Base-by-base conservation (phyloP, 2,888 invertebrate species). In the Chamaedrilus cognettii region DNA sequence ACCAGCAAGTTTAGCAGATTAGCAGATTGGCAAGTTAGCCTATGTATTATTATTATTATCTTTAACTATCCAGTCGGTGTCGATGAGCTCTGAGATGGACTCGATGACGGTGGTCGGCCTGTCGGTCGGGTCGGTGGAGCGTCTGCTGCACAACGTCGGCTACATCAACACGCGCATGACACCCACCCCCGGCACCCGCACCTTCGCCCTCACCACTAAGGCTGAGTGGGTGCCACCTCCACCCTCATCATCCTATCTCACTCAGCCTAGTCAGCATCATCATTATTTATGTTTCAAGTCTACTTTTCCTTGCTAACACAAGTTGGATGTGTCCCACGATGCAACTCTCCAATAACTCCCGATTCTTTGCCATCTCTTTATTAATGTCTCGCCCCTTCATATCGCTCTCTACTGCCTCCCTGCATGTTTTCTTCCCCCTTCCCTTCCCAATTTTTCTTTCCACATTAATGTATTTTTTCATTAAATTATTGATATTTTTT, bases 181-280 rank as follows among this genome's bases (percentile, higher is more conserved):
- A 86, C 96, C 97, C 26, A 96, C 96, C 23, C 94, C 96, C 3
- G 98, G 97, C 3, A 87, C 96, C 4, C 87, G 98, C 30, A 94
- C 93, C 81, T 88, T 96, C 78, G 89, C 89, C 75, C 86, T 96
- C n/a, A 89, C 89, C 55, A 94, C 94, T 2, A 90, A 90, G 67
- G 90, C 95, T 74, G 88, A 87, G 89, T 91, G 77, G 85, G 88
- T 73, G 63, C 4, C 23, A n/a, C n/a, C n/a, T n/a, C n/a, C 32
- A 0, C 19, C 26, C 23, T n/a, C 28, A 3, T 34, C 60, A 4
- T 11, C 3, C 19, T 31, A 3, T 7, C 23, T 26, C 1, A 33
- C 50, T 1, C 50, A 50, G n/a, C 1, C 50, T n/a, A 19, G 1
- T 23, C 19, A 1, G 23, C 50, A 50, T 23, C 19, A 19, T 2